Evolutionary conservation across 2,113 vertebrate species (phyloP).

Genomic region (Crotalus horridus): DNA sequence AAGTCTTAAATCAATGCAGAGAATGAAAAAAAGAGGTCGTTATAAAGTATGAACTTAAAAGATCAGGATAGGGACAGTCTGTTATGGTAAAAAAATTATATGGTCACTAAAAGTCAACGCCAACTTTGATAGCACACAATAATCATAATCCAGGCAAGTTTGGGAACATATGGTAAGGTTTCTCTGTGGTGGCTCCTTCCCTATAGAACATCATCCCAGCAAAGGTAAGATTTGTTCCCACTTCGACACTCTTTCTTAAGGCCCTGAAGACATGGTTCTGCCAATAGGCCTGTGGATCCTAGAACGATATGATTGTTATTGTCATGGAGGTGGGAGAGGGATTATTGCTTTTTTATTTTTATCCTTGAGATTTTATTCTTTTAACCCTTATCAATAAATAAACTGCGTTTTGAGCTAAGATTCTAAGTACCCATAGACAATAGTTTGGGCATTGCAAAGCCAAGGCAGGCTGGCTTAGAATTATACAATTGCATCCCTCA

Average conservation of each 20-base stretch:
- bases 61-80: not conserved
- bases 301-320: no score
- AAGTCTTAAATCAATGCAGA: not conserved
- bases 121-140: not conserved
- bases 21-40: not conserved
- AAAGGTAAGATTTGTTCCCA: no score
- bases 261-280: no score
- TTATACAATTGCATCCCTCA: not conserved
- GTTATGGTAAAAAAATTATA: not conserved
- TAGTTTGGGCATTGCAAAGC: not conserved
- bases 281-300: no score
- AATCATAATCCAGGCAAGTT: not conserved
- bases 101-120: not conserved
- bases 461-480: not conserved
- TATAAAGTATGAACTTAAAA: not conserved
- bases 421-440: not conserved
- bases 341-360: no score
- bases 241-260: no score
- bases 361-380: no score
- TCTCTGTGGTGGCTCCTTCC: no score
- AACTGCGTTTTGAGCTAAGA: not conserved
- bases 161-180: not conserved
- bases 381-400: no score
- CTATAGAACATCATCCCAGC: no score
- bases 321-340: no score